These are phyloP conservation scores for Malurus melanocephalus DNA, from an alignment of 2,113 vertebrate genomes.

Conservation along the genomic window DNA sequence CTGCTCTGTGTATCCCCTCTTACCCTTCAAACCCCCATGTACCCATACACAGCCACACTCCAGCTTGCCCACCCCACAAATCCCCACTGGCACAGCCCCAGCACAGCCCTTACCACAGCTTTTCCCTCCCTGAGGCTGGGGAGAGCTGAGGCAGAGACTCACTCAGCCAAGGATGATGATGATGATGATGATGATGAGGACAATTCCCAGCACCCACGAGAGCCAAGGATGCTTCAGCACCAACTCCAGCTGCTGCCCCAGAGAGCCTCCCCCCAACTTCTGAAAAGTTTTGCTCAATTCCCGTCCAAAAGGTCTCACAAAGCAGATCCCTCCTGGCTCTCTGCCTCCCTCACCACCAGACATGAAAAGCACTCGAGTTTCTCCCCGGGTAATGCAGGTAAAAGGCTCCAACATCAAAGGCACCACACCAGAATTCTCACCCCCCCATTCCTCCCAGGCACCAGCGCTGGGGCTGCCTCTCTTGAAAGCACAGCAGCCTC, in stretches of 20 bases:
- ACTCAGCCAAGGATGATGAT: not conserved
- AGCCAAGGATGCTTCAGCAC: conserved; percentile 34
- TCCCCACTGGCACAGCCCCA: fast-evolving
- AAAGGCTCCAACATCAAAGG: conserved; percentile 54
- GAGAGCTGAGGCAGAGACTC: not conserved
- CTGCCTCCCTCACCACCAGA: conserved; percentile 9
- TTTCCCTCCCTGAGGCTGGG: not conserved
- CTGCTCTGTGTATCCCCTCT: not conserved
- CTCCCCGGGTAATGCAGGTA: not conserved
- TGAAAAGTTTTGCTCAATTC: not conserved
- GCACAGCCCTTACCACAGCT: not conserved
- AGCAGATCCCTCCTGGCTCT: conserved; percentile 24
- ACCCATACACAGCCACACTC: fast-evolving
- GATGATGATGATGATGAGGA: not conserved
- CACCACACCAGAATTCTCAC: not conserved
- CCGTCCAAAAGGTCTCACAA: not conserved
- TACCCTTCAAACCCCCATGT: not conserved
- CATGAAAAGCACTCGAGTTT: conserved; percentile 41
- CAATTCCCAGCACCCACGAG: fast-evolving
- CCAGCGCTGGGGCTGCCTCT: not conserved
- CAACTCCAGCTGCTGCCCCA: not conserved
- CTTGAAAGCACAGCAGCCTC: not conserved
- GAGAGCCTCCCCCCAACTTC: not conserved
- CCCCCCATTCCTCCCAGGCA: not conserved
- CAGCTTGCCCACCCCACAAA: not conserved